phyloP scores from a whole-genome alignment of 1,140 invertebrate species.

The Trinorchestia longiramus region DNA sequence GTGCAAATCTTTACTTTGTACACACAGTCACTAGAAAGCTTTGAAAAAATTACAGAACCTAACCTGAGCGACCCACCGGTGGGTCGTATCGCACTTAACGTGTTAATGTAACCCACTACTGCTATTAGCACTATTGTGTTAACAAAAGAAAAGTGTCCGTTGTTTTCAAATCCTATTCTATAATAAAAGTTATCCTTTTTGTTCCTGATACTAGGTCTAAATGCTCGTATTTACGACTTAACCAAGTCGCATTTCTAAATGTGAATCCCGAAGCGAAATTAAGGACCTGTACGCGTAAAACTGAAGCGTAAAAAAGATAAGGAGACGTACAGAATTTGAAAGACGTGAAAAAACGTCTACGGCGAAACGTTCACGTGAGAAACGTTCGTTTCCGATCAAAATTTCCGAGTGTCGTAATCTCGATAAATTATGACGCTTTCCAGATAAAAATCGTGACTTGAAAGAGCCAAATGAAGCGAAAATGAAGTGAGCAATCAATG shows the following conservation, averaged over 20 bases:
- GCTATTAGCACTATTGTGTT: too few species aligned
- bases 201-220: too few species aligned
- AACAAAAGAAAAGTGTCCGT: too few species aligned
- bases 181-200: too few species aligned
- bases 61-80: too few species aligned
- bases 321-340: neutral
- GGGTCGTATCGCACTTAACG: too few species aligned
- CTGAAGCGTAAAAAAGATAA: neutral
- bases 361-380: neutral
- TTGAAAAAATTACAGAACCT: too few species aligned
- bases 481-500: conserved; percentile 39
- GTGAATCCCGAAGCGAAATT: neutral
- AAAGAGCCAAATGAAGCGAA: conserved; percentile 47
- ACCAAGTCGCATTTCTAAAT: neutral
- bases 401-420: neutral
- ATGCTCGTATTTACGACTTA: too few species aligned
- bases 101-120: too few species aligned
- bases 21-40: too few species aligned
- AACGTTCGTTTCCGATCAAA: neutral
- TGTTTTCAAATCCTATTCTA: too few species aligned
- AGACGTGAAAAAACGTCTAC: neutral
- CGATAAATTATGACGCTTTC: conserved; percentile 20
- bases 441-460: conserved; percentile 37
- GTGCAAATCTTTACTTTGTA: too few species aligned
- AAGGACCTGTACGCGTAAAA: neutral